These are phyloP conservation scores for Rhincodon typus DNA, from an alignment of 2,797 vertebrate genomes.

Conservation along the genomic window DNA sequence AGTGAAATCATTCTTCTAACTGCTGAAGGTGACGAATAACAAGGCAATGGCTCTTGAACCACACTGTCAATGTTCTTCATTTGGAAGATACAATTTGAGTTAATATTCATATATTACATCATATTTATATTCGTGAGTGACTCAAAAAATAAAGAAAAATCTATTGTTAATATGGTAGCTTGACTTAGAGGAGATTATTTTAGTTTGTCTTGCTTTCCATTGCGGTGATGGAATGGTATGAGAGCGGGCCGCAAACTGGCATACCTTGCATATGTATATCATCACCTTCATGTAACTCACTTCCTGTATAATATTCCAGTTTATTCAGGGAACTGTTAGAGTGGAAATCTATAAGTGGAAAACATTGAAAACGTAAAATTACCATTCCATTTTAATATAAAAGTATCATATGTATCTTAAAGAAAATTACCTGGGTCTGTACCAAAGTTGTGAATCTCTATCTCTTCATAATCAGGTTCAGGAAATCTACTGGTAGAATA, in stretches of 20 bases:
- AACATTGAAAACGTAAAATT: background rate
- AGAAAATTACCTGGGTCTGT: background rate
- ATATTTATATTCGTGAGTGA: background rate
- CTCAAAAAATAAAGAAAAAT: background rate
- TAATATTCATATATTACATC: background rate
- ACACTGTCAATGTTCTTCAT: background rate
- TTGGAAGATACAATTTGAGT: background rate
- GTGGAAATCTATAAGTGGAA: background rate
- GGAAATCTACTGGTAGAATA: no score
- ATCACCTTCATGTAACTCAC: background rate
- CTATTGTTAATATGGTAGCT: background rate
- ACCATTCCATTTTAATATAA: background rate
- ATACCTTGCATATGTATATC: background rate
- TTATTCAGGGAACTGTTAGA: background rate
- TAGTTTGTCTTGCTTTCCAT: background rate
- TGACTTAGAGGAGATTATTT: background rate
- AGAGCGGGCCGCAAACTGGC: background rate
- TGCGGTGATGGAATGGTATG: no score
- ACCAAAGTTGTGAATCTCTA: no score
- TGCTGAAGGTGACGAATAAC: background rate
- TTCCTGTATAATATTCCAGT: background rate
- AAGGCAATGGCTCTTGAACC: background rate
- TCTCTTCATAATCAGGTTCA: no score
- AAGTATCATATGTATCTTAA: background rate
- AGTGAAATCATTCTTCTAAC: background rate